Evolutionary conservation across 2,797 vertebrate species (phyloP), one percentile per base, ranked within the genome.

Genomic region (Percopsis omiscomaycus): DNA sequence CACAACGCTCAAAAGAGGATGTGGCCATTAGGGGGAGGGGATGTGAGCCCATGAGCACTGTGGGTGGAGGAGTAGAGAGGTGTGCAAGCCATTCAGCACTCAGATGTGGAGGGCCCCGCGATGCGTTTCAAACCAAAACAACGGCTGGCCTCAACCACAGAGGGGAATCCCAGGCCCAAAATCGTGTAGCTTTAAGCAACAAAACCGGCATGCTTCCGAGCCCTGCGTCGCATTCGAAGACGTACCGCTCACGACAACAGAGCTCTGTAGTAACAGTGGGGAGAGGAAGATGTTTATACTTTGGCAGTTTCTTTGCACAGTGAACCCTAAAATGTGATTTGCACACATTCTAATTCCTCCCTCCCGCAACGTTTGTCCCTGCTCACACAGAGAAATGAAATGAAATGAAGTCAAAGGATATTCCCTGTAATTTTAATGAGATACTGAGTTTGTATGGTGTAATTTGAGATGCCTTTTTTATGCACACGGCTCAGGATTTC

Each of bases 381-480:
- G 58, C 83, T 89, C 83, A 88, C 83, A 87, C 69, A 69, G 79
- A 87, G 84, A 88, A 91, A 89, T 77, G 71, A 88, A 90, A 89
- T 86, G 78, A 90, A 90, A 87, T 89, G 83, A 90, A 90, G 87
- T 92, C 87, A 89, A 89, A 91, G 87, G 89, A 87, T 80, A 84
- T 86, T 87, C 78, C 69, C 85, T 88, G 87, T 89, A 88, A 89
- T 92, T 90, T 91, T 91, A 91, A 92, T 91, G 89, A 92, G 78
- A 78, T 61, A 45, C 69, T 55, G 69, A 85, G 86, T 89, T 89
- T 86, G 86, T 74, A 83, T 77, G 83, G 81, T 86, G 74, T 87
- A 81, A 88, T 91, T 88, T 87, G 86, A 88, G 86, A 83, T 83
- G 77, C 73, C 75, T 83, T 80, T 88, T 75, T 71, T 71, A 79